Evolutionary conservation across 2,797 vertebrate genomes (phyloP).

Genomic region (Odontamblyopus rebecca): DNA sequence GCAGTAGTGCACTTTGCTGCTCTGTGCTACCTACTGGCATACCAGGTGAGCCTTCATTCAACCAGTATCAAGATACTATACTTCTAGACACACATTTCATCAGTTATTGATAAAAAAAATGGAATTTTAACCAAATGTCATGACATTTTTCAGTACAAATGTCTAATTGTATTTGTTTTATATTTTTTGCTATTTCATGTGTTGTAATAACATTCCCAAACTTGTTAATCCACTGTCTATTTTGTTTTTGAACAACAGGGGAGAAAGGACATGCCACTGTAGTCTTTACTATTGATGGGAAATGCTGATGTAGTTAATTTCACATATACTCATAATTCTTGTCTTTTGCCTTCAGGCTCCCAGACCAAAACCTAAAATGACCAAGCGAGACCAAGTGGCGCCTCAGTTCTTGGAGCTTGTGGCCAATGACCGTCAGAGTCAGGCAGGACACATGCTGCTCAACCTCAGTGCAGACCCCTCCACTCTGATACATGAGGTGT

Average conservation of each 20-base stretch:
- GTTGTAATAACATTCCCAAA: no score
- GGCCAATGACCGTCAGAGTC: slow-evolving; percentile 91
- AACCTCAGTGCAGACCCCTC: slow-evolving; percentile 84
- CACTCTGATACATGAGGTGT: slow-evolving; percentile 83
- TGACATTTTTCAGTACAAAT: no score
- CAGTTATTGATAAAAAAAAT: no score
- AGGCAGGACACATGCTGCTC: slow-evolving; percentile 94
- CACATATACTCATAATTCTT: not conserved
- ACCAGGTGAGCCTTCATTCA: slow-evolving; percentile 80
- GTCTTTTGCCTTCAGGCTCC: slow-evolving; percentile 75
- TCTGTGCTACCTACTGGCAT: slow-evolving; percentile 90
- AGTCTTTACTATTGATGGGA: not conserved
- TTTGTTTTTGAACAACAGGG: no score
- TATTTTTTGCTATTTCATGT: no score
- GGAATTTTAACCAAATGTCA: no score
- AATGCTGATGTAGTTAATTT: not conserved
- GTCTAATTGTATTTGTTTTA: no score
- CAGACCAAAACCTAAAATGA: slow-evolving; percentile 87
- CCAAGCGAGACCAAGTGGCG: slow-evolving; percentile 82
- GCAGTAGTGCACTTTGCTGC: slow-evolving; percentile 84
- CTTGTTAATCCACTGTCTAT: no score
- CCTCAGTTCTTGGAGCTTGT: slow-evolving; percentile 84
- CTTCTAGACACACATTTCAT: no score
- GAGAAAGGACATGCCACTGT: not conserved
- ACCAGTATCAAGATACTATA: no score